Conservation (phyloP, 2,888 invertebrate genomes). For the Buathra laborator region DNA sequence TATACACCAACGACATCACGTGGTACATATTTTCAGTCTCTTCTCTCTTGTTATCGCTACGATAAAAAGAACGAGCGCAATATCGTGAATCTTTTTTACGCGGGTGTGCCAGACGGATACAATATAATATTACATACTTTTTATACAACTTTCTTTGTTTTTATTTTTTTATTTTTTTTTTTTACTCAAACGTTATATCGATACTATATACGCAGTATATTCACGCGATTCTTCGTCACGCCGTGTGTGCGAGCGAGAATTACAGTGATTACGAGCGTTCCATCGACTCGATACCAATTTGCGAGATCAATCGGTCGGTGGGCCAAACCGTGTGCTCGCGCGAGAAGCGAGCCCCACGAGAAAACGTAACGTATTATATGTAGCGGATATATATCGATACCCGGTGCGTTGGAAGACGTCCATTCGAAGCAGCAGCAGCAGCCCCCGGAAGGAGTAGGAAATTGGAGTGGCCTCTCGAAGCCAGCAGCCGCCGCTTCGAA, state of each 20-base stretch:
- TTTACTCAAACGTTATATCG: background rate
- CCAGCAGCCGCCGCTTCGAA: slow-evolving; percentile 39
- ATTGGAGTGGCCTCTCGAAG: slow-evolving; percentile 29
- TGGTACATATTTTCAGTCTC: background rate
- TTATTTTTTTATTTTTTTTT: slow-evolving; percentile 23
- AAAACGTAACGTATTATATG: slow-evolving; percentile 9
- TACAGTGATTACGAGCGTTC: slow-evolving; percentile 63
- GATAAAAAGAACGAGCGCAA: background rate
- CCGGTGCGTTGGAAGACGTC: slow-evolving; percentile 37
- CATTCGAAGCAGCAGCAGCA: slow-evolving; percentile 21
- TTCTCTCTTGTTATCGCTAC: slow-evolving; percentile 3
- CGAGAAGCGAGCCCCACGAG: background rate
- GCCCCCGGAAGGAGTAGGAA: slow-evolving; percentile 44
- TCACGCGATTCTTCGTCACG: slow-evolving; percentile 48
- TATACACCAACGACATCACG: background rate
- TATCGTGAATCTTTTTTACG: background rate
- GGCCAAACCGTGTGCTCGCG: slow-evolving; percentile 42
- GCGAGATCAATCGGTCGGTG: slow-evolving; percentile 59
- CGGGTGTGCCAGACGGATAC: slow-evolving; percentile 33
- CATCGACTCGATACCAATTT: slow-evolving; percentile 59
- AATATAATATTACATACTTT: slow-evolving; percentile 25
- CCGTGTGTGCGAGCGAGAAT: slow-evolving; percentile 56
- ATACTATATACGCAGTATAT: slow-evolving; percentile 12
- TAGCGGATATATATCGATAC: slow-evolving; percentile 29
- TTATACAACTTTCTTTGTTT: background rate